Conservation (phyloP, 2,888 invertebrate genomes). For the Clostera curtula region DNA sequence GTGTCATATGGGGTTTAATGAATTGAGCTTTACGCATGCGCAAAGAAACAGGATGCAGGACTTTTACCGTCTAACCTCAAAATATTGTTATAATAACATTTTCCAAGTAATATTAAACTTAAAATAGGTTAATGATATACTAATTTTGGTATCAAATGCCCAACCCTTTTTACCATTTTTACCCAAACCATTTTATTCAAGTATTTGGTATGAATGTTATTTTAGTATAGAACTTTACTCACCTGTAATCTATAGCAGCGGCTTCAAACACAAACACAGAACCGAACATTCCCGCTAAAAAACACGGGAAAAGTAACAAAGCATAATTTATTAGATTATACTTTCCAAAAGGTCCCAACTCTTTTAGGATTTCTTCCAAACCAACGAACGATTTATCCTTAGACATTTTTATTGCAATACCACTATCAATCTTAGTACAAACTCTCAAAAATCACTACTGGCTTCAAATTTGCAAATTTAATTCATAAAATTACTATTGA, state of each 20-base stretch:
- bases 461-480: slow-evolving; percentile 10
- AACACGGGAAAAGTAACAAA: slow-evolving; percentile 54
- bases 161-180: no score
- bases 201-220: no score
- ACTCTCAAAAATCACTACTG: slow-evolving; percentile 16
- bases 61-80: no score
- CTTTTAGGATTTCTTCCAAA: slow-evolving; percentile 47
- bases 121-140: no score
- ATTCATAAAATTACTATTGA: slow-evolving; percentile 15
- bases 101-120: no score
- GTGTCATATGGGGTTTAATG: no score
- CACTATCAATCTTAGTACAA: slow-evolving; percentile 20
- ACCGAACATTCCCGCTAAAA: slow-evolving; percentile 62
- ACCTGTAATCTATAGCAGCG: slow-evolving; percentile 55
- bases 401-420: slow-evolving; percentile 32
- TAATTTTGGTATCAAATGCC: no score
- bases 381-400: slow-evolving; percentile 30
- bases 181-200: no score
- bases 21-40: no score
- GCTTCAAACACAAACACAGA: slow-evolving; percentile 63
- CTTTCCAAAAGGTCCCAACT: slow-evolving; percentile 58
- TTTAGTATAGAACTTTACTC: slow-evolving; percentile 19
- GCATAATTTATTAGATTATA: slow-evolving; percentile 62
- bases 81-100: no score
- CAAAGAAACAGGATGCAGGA: no score